Evolutionary conservation across 2,797 vertebrate species (phyloP), one percentile per base, ranked within the genome.

Genomic region (Xyrichtys novacula): DNA sequence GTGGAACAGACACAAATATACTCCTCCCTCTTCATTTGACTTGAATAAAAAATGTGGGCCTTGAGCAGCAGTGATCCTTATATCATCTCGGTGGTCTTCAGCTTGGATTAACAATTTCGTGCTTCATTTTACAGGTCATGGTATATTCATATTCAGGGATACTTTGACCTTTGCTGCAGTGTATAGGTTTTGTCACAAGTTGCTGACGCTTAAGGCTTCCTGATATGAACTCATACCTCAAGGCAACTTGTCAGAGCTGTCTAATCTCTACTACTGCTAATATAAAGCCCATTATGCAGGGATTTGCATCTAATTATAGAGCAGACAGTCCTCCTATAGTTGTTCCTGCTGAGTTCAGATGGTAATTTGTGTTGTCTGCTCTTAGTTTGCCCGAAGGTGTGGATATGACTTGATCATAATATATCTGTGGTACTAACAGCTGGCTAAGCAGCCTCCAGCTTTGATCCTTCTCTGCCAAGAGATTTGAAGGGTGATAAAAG

Each of bases 401-500:
- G 48, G 65, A 56, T 63, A 68, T 74, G 63, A 76, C 71, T 81
- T 65, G 73, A 53, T 69, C 50, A 32, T 36, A 62, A 40, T 38
- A 63, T 2, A 16, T 65, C 82, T 78, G 59, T 70, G 58, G 19
- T 49, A 32, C 53, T 76, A 86, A 85, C 54, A 65, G 75, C 63
- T 74, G 83, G 63, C 59, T 32, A 60, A 77, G 86, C 49, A 52
- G 68, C 65, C 53, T 47, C 25, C 71, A 67, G 80, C 81, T 81
- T 71, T 85, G 65, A 83, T 84, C 65, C 48, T 57, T 56, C n/a
- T 22, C 58, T 78, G 68, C 60, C 74, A 78, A 75, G 49, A 65
- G 65, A 86, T 75, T 56, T 59, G 75, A 86, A 90, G 74, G 84
- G 78, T 46, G 11, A 48, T 75, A 83, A 84, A 89, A 79, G 81